These are phyloP conservation scores for Cyclargus thomasi DNA, from an alignment of 1,140 invertebrate species.

Conservation along the genomic window DNA sequence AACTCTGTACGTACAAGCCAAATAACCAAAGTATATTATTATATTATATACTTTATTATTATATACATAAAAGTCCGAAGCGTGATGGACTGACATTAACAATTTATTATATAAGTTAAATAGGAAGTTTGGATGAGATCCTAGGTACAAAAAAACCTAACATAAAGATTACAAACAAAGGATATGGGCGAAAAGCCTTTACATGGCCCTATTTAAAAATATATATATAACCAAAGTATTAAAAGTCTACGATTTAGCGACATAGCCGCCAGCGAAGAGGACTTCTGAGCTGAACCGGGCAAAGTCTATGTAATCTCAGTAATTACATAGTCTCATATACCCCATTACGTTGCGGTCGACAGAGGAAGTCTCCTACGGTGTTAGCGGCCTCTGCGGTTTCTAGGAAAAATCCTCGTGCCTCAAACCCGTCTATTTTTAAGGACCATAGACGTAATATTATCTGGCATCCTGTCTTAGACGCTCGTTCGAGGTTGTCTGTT, in stretches of 20 bases:
- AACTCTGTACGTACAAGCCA: too few relatives aligned
- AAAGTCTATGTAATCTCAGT: not conserved
- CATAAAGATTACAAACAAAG: too few relatives aligned
- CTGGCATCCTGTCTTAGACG: not conserved
- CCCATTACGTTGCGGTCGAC: conserved; percentile 29
- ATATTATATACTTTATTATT: too few relatives aligned
- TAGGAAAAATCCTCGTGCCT: conserved; percentile 42
- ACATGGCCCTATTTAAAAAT: too few relatives aligned
- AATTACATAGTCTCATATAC: conserved; percentile 7
- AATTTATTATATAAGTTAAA: too few relatives aligned
- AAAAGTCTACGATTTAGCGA: not conserved
- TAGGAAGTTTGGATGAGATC: too few relatives aligned
- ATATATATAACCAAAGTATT: too few relatives aligned
- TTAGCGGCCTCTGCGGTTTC: conserved; percentile 43
- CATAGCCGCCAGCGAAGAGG: not conserved
- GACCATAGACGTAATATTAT: not conserved
- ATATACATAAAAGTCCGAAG: too few relatives aligned
- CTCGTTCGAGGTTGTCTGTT: not conserved
- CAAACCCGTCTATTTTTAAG: not conserved
- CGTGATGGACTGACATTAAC: too few relatives aligned
- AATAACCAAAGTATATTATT: too few relatives aligned
- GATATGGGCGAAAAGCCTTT: too few relatives aligned
- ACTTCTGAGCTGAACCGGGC: not conserved
- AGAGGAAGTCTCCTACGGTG: conserved; percentile 50
- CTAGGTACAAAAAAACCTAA: too few relatives aligned